Percentiles rank a stretch among this genome's conserved stretches.
These are phyloP conservation scores for Pseudorectes ferrugineus DNA, from an alignment of 2,113 vertebrate species.

Conservation along the genomic window DNA sequence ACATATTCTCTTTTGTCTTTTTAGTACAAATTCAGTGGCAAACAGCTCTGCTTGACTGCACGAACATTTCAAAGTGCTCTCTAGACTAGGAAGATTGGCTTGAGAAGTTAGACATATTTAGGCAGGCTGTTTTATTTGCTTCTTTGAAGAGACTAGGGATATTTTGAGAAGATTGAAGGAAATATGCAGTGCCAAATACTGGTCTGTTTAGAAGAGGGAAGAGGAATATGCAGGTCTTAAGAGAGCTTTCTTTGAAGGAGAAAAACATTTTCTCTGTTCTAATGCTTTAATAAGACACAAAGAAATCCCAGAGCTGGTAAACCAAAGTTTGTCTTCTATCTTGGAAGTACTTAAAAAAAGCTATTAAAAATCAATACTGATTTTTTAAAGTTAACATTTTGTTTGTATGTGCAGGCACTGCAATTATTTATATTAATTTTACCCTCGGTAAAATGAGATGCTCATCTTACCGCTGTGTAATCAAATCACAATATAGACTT, in stretches of 20 bases:
- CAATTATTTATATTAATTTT: neutral
- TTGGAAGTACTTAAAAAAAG: neutral
- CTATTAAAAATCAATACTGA: neutral
- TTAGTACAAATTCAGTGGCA: conserved; percentile 60
- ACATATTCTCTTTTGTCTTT: conserved; percentile 65
- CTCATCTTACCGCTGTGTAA: neutral
- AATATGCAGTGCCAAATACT: neutral
- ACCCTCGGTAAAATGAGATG: rapidly evolving
- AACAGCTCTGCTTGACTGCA: conserved; percentile 60
- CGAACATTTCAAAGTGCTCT: conserved; percentile 48
- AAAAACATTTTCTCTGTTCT: neutral
- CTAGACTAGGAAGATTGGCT: conserved; percentile 51
- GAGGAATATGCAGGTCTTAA: neutral
- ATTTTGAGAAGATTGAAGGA: conserved; percentile 29
- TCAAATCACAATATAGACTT: neutral
- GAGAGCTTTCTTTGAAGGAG: neutral
- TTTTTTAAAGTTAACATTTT: neutral
- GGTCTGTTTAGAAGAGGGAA: conserved; percentile 13
- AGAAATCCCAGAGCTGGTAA: neutral
- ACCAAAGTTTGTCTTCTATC: neutral
- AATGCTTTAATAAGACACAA: neutral
- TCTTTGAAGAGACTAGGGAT: conserved; percentile 35
- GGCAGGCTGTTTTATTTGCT: conserved; percentile 44
- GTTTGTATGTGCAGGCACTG: neutral
- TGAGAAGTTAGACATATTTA: conserved; percentile 61